Base-by-base conservation (phyloP, 1,140 invertebrate genomes). In the Chironomus striatipennis region DNA sequence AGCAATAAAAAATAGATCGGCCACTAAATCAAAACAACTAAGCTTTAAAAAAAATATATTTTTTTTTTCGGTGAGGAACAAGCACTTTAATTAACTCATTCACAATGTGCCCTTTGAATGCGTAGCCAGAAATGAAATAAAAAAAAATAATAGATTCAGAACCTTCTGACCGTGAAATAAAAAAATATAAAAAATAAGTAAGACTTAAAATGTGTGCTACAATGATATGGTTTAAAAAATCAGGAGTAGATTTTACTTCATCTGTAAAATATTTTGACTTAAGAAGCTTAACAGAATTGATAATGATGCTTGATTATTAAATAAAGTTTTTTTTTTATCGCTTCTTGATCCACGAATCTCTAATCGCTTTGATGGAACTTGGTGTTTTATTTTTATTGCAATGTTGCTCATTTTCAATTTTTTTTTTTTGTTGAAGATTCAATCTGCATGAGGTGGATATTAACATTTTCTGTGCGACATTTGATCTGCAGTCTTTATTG, bases 11-110 rank as follows among this genome's bases (percentile, higher is more conserved):
- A 70, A 70, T 21, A 70, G 65, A 70, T 70, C 17, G 20, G 20
- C 17, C n/a, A 20, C 18, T 70, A 70, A 70, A 70, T 70, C 65
- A 70, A 70, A 70, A 70, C 20, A 70, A 70, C 65, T 21, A 20
- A 17, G 17, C 18, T 21, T 34, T 34, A 34, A 34, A 17, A 20
- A 70, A 7, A 70, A 70, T 20, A 8, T 18, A 20, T 70, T 70
- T 7, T 8, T 18, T 20, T 70, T 9, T 7, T 70, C 8, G 17
- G 18, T 20, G 10, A 70, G 9, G 65, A 21, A 70, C 65, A 70
- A 70, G 65, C 65, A 70, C 65, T 70, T 70, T 70, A 70, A 70
- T 70, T 70, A 70, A 70, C 65, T 70, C 47, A 57, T 57, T 34
- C 24, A 34, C 24, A 34, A 34, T 57, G 47, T 57, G 47, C 47